phyloP scores from a whole-genome alignment of 2,888 invertebrate species.

The Stramonita haemastoma region DNA sequence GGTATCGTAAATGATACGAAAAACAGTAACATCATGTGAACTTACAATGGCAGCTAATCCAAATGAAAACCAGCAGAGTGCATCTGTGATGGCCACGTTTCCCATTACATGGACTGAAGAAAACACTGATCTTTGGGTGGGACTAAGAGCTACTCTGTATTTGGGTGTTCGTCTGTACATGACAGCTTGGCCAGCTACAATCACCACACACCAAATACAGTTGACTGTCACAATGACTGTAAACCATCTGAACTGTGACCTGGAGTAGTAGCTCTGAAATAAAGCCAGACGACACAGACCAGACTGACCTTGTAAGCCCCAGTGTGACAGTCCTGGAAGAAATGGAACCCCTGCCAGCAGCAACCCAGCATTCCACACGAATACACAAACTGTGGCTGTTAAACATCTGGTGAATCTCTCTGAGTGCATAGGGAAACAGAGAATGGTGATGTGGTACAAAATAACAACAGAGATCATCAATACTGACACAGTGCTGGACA shows the following conservation, averaged over 20 bases:
- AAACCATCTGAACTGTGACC: neutral
- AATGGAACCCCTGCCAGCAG: neutral
- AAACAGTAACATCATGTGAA: neutral
- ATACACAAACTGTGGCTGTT: neutral
- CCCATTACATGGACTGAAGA: neutral
- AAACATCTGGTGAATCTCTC: neutral
- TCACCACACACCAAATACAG: neutral
- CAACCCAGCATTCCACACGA: neutral
- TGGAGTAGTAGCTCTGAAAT: neutral
- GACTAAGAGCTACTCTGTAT: neutral
- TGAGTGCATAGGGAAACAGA: neutral
- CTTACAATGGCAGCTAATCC: neutral
- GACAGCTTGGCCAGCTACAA: neutral
- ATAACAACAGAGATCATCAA: neutral
- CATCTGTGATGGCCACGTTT: neutral
- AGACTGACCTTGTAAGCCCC: neutral
- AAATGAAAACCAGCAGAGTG: neutral
- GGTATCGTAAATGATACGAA: neutral
- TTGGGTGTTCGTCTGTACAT: neutral
- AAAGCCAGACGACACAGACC: neutral
- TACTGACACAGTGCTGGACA: neutral
- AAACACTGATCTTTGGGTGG: neutral
- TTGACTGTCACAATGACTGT: neutral
- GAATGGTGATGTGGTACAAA: neutral
- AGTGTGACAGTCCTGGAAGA: neutral